These are phyloP conservation scores for Metopolophium dirhodum DNA, from an alignment of 1,140 invertebrate species.

Conservation along the genomic window DNA sequence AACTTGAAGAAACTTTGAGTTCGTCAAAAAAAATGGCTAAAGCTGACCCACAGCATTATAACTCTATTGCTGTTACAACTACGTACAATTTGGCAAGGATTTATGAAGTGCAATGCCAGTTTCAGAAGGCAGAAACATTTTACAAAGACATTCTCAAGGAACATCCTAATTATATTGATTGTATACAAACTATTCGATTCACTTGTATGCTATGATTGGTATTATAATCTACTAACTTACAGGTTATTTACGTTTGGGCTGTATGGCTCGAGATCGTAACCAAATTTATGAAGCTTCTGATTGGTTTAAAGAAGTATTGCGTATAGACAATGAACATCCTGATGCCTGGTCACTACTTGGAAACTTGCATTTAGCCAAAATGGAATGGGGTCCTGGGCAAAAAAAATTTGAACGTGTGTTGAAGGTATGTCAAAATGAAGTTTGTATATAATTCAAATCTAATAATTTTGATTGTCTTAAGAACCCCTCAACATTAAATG, in stretches of 20 bases:
- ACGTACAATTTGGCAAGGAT: slow-evolving; percentile 95
- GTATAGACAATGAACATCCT: slow-evolving; percentile 93
- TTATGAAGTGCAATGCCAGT: slow-evolving; percentile 90
- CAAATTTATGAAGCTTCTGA: slow-evolving; percentile 99
- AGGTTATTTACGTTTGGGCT: slow-evolving; percentile 83
- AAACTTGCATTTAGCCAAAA: slow-evolving; percentile 96
- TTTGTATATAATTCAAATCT: not conserved
- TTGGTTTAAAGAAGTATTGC: slow-evolving; percentile 98
- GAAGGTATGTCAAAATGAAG: slow-evolving; percentile 66
- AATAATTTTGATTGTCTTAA: slow-evolving; percentile 58
- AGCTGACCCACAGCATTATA: slow-evolving; percentile 92
- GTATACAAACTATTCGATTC: slow-evolving; percentile 69
- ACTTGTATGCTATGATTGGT: not conserved
- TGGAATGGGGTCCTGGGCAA: slow-evolving; percentile 97
- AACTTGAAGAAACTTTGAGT: slow-evolving; percentile 85
- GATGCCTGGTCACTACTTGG: slow-evolving; percentile 97
- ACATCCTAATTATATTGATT: slow-evolving; percentile 99
- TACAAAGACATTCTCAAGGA: slow-evolving; percentile 97
- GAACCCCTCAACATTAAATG: slow-evolving; percentile 82
- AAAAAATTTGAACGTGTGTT: slow-evolving; percentile 99
- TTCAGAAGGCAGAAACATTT: slow-evolving; percentile 94
- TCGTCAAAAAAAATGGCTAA: slow-evolving; percentile 78
- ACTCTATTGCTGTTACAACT: slow-evolving; percentile 94
- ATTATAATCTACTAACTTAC: slow-evolving; percentile 15
- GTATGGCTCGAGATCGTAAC: slow-evolving; percentile 96